Evolutionary conservation across 2,888 invertebrate genomes (phyloP).

Genomic region (Zygaena filipendulae): DNA sequence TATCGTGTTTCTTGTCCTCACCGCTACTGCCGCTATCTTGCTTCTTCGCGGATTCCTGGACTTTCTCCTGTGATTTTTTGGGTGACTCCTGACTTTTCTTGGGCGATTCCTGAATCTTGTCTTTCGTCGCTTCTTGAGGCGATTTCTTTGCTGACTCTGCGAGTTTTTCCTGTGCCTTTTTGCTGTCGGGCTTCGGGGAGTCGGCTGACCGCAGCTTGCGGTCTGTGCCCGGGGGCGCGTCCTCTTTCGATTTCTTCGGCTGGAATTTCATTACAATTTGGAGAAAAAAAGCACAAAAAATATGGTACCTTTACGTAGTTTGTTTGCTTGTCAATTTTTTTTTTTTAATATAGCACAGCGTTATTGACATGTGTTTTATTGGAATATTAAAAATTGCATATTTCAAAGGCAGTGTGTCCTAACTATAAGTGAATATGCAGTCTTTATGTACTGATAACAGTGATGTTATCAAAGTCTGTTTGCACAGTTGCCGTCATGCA

Average conservation of each 20-base stretch:
- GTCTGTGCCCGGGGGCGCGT: slow-evolving; percentile 26
- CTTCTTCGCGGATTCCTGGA: slow-evolving; percentile 7
- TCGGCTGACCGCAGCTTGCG: slow-evolving; percentile 45
- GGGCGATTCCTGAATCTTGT: slow-evolving; percentile 20
- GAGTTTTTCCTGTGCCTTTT: slow-evolving; percentile 18
- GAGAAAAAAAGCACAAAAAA: no score
- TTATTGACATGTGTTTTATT: no score
- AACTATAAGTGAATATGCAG: no score
- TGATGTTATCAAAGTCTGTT: no score
- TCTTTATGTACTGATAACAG: no score
- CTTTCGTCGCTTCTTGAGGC: slow-evolving; percentile 13
- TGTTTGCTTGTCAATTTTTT: background rate
- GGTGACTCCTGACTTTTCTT: slow-evolving; percentile 15
- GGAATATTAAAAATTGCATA: no score
- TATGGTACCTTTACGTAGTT: slow-evolving; percentile 12
- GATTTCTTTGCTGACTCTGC: slow-evolving; percentile 18
- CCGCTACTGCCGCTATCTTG: slow-evolving; percentile 16
- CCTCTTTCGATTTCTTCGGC: slow-evolving; percentile 49
- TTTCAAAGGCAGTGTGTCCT: no score
- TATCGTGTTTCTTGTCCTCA: slow-evolving; percentile 14
- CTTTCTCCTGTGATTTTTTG: slow-evolving; percentile 11
- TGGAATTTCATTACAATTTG: slow-evolving; percentile 24
- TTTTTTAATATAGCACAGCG: no score
- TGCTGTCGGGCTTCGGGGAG: slow-evolving; percentile 38
- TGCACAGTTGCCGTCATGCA: no score